Percentiles rank a stretch among this genome's conserved stretches.
Evolutionary conservation across 2,113 vertebrate genomes (phyloP).

Genomic region (Potamarius usumacintae): DNA sequence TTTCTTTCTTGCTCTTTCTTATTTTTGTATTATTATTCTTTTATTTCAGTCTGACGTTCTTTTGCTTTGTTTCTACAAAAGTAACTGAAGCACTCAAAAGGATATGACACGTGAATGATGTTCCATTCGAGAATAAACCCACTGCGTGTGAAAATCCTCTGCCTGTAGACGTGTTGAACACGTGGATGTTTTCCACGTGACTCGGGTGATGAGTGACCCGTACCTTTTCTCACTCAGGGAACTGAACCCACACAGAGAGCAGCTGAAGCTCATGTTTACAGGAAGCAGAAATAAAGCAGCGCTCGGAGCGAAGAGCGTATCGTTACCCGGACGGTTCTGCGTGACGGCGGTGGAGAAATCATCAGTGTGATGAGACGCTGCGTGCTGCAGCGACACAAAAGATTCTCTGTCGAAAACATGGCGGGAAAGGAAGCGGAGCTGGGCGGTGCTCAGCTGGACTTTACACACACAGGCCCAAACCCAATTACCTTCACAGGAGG

Average conservation of each 20-base stretch:
- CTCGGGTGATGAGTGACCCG: neutral
- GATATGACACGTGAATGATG: neutral
- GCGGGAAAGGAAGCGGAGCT: neutral
- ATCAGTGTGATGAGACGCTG: neutral
- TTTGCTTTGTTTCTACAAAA: neutral
- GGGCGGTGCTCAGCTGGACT: constrained; percentile 34
- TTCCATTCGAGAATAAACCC: neutral
- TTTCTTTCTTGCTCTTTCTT: neutral
- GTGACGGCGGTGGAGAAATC: neutral
- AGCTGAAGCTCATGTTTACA: neutral
- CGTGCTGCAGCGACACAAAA: neutral
- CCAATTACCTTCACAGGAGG: constrained; percentile 52
- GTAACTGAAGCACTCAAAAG: neutral
- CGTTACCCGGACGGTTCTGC: neutral
- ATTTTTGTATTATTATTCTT: neutral
- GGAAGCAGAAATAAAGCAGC: neutral
- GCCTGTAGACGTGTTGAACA: neutral
- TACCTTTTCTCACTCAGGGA: neutral
- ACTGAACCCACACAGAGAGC: neutral
- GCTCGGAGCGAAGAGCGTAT: neutral
- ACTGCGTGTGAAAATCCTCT: neutral
- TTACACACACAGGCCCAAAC: constrained; percentile 44
- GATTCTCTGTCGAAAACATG: neutral
- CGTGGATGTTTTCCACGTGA: neutral
- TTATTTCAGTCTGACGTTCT: neutral